A percentile compares a stretch with the other conserved stretches of the same genome.
These are phyloP conservation scores for Andrena bicolor DNA, from an alignment of 2,888 invertebrate species.

Conservation along the genomic window DNA sequence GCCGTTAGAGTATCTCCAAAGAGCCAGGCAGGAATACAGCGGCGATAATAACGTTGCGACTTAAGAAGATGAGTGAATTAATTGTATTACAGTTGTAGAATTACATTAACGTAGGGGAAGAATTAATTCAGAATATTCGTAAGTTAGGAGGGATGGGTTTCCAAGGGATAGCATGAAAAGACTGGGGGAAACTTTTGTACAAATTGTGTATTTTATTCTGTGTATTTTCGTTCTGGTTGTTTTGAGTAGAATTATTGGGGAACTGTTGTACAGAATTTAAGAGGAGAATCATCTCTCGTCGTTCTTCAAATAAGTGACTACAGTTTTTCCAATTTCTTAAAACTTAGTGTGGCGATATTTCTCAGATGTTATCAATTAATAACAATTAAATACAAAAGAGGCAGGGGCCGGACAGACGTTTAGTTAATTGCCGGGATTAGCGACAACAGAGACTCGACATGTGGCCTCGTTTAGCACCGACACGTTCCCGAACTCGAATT, in stretches of 20 bases:
- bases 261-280: too few relatives aligned
- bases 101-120: background rate
- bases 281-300: too few relatives aligned
- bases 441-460: slow-evolving; percentile 73
- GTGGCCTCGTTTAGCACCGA: slow-evolving; percentile 66
- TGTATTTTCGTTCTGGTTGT: too few relatives aligned
- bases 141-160: background rate
- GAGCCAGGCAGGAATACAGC: background rate
- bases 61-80: too few relatives aligned
- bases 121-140: background rate
- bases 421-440: slow-evolving; percentile 79
- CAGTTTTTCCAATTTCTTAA: too few relatives aligned
- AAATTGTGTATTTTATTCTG: background rate
- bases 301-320: too few relatives aligned
- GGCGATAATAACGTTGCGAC: too few relatives aligned
- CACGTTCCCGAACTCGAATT: slow-evolving; percentile 62
- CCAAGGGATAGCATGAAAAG: background rate
- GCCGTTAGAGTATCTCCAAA: background rate
- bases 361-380: background rate
- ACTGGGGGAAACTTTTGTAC: background rate
- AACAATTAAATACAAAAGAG: slow-evolving; percentile 6
- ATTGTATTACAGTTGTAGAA: background rate
- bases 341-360: background rate
- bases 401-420: slow-evolving; percentile 24
- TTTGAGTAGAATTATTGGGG: too few relatives aligned